These are phyloP conservation scores for Pelusios castaneus DNA, from an alignment of 2,113 vertebrate genomes.

Conservation along the genomic window DNA sequence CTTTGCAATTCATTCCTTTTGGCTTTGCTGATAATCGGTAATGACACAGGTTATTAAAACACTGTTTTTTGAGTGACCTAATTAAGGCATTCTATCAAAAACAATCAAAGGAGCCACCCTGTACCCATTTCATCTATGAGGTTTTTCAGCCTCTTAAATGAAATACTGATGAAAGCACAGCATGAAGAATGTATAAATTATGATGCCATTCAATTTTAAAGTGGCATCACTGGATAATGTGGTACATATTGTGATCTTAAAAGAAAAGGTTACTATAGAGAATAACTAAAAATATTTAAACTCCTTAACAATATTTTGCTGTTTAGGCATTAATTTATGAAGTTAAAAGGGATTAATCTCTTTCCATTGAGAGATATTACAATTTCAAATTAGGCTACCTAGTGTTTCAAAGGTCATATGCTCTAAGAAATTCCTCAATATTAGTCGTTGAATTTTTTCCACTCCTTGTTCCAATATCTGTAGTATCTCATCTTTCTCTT, in stretches of 20 bases:
- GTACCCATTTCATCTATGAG: slow-evolving; percentile 3
- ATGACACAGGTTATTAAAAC: slow-evolving; percentile 73
- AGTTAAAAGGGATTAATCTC: slow-evolving; percentile 38
- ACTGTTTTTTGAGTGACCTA: slow-evolving; percentile 64
- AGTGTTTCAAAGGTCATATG: background rate
- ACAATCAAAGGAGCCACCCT: slow-evolving; percentile 49
- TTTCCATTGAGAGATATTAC: slow-evolving; percentile 3
- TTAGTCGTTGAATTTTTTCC: too few relatives aligned
- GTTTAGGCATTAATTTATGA: slow-evolving; percentile 52
- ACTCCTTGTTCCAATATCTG: too few relatives aligned
- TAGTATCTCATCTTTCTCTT: too few relatives aligned
- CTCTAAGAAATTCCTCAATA: too few relatives aligned
- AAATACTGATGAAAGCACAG: slow-evolving; percentile 58
- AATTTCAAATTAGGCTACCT: slow-evolving; percentile 13
- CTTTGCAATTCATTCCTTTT: background rate
- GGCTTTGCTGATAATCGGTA: slow-evolving; percentile 15
- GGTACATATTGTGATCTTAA: slow-evolving; percentile 62
- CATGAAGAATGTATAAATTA: slow-evolving; percentile 66
- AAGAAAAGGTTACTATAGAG: slow-evolving; percentile 51
- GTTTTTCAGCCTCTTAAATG: slow-evolving; percentile 45
- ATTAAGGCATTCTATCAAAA: slow-evolving; percentile 74
- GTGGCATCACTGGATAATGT: slow-evolving; percentile 34
- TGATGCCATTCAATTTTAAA: slow-evolving; percentile 38
- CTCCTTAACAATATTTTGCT: slow-evolving; percentile 36
- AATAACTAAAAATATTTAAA: slow-evolving; percentile 41